phyloP scores from a whole-genome alignment of 2,113 vertebrate genomes.

The Apodemus sylvaticus region DNA sequence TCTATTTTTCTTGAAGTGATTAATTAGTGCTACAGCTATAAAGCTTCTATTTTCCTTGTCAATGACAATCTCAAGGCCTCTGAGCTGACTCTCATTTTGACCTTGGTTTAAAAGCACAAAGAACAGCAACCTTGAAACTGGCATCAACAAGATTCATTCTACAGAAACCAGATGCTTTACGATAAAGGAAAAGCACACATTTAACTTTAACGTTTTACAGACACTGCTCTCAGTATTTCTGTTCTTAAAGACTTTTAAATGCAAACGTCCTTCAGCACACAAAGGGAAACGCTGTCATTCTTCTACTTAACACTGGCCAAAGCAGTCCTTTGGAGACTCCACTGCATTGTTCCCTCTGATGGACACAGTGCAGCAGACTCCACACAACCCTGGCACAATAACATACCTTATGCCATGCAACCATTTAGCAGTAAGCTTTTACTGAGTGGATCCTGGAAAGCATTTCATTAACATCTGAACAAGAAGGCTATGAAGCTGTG shows the following conservation, averaged over 20 bases:
- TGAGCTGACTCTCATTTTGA: slow-evolving; percentile 88
- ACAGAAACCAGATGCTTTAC: slow-evolving; percentile 86
- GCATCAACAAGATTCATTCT: slow-evolving; percentile 89
- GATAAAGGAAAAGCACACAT: slow-evolving; percentile 84
- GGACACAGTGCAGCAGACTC: not conserved
- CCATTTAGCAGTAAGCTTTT: slow-evolving; percentile 53
- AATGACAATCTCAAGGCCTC: slow-evolving; percentile 94
- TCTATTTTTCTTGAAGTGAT: slow-evolving; percentile 86
- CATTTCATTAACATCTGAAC: slow-evolving; percentile 78
- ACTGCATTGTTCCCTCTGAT: slow-evolving; percentile 67
- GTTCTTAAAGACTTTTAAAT: slow-evolving; percentile 79
- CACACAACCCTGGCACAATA: slow-evolving; percentile 26
- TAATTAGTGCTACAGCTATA: slow-evolving; percentile 88
- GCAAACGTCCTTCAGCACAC: slow-evolving; percentile 79
- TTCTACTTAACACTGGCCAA: slow-evolving; percentile 50
- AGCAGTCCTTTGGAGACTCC: slow-evolving; percentile 48
- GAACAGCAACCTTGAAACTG: slow-evolving; percentile 89
- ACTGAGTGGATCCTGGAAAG: slow-evolving; percentile 66
- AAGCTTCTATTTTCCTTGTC: slow-evolving; percentile 93
- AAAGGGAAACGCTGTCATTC: slow-evolving; percentile 54
- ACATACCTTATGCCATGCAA: slow-evolving; percentile 31
- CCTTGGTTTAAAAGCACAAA: slow-evolving; percentile 91
- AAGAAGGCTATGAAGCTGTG: slow-evolving; percentile 62
- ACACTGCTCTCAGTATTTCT: slow-evolving; percentile 78
- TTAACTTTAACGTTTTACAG: slow-evolving; percentile 83